Conservation (phyloP, 2,797 vertebrate genomes). For the Esox masquinongy region DNA sequence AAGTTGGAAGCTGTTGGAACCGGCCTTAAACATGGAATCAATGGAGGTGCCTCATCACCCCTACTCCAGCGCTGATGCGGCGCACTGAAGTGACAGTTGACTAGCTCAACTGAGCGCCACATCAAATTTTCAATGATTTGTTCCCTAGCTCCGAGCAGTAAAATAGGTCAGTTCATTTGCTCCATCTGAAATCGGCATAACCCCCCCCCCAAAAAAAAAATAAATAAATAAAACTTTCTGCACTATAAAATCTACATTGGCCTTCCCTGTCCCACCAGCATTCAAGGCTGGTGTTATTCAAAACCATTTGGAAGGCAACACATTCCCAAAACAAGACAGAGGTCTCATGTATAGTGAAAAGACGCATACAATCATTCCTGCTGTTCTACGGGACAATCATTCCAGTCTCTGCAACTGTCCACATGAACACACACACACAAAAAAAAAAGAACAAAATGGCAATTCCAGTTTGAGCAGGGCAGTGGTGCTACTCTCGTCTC, state of each 20-base stretch:
- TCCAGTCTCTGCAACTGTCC: slow-evolving; percentile 64
- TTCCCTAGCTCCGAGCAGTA: background rate
- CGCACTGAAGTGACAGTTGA: background rate
- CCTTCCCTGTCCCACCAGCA: slow-evolving; percentile 41
- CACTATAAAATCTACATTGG: slow-evolving; percentile 21
- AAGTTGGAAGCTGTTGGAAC: background rate
- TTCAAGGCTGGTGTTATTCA: slow-evolving; percentile 47
- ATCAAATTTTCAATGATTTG: background rate
- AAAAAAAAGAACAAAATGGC: slow-evolving; percentile 69
- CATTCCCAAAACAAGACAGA: slow-evolving; percentile 54
- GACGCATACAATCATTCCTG: slow-evolving; percentile 64
- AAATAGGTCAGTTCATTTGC: slow-evolving; percentile 10
- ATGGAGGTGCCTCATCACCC: background rate
- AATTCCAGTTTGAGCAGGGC: slow-evolving; percentile 65
- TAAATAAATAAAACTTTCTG: too few relatives aligned
- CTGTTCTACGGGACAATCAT: slow-evolving; percentile 71
- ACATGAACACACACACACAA: slow-evolving; percentile 62
- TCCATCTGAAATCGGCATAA: background rate
- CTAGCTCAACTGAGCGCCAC: background rate
- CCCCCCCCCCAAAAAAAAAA: background rate
- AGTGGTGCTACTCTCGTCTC: slow-evolving; percentile 63
- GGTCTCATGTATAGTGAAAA: slow-evolving; percentile 43
- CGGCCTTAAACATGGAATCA: background rate
- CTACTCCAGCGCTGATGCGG: background rate
- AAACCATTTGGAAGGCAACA: slow-evolving; percentile 33